Evolutionary conservation across 2,888 invertebrate species (phyloP), one percentile per base, ranked within the genome.

Genomic region (Pammene aurita): DNA sequence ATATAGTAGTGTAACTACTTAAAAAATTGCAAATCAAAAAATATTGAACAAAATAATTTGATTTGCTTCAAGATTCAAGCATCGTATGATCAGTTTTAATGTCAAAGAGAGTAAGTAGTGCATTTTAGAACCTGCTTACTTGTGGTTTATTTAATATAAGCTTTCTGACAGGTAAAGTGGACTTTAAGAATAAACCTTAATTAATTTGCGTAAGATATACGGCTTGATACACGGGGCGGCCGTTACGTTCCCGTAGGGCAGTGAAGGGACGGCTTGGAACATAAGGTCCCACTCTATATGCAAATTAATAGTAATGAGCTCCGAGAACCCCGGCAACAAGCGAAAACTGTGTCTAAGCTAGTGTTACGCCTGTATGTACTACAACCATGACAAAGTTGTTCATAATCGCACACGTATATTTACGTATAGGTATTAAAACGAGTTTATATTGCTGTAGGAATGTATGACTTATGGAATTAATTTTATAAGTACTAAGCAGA

Each of bases 271-370:
- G 66, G 55, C 73, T 72, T 69, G 71, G 65, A 77, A 75, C 75
- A 75, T 73, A 72, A 70, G 75, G 74, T 71, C 52, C 65, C 77
- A 77, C 78, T 81, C 72, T 77, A 72, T 79, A 82, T 82, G 80
- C 76, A 82, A 81, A 82, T 80, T 76, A 74, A 75, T 66, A 68
- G 73, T 78, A 80, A 80, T 78, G 72, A 77, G 75, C 63, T 74
- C 66, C 14, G 64, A 73, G 70, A 67, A 72, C 70, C 72, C 73
- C 70, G 66, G 70, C 65, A 35, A 58, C 65, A 60, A 60, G 64
- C 58, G 58, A 69, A 69, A 69, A 69, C 54, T 34, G 44, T 54
- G 52, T 46, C 54, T 60, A 60, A 60, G 46, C 26, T 56, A 57
- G 42, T 57, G 34, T 7, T 42, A 41, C 35, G 18, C 18, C 52